Percentiles rank a stretch among this genome's conserved stretches.
Conservation (phyloP, 2,888 invertebrate genomes). For the Lampropteryx suffumata region DNA sequence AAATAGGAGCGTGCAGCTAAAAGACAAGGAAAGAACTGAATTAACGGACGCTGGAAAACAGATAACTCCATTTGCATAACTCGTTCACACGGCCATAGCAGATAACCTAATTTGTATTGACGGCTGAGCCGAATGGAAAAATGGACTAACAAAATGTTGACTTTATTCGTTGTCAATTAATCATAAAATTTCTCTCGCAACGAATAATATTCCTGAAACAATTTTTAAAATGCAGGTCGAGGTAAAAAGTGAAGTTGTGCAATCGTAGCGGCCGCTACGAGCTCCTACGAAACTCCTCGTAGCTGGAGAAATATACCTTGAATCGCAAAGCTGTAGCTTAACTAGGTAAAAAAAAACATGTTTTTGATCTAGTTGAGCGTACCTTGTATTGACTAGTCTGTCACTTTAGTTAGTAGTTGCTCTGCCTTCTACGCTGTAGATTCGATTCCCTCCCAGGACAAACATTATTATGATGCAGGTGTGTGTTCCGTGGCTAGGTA, state of each 20-base stretch:
- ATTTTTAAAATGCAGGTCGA: not conserved
- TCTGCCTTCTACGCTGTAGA: too few species aligned
- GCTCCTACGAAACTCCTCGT: not conserved
- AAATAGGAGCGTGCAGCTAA: slow-evolving; percentile 62
- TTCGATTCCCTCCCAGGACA: too few species aligned
- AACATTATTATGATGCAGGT: too few species aligned
- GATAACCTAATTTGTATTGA: slow-evolving; percentile 69
- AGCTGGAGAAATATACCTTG: slow-evolving; percentile 6
- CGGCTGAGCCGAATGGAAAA: slow-evolving; percentile 57
- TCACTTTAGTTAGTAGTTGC: too few species aligned
- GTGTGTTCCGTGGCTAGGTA: too few species aligned
- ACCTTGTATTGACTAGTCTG: too few species aligned
- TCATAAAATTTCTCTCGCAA: slow-evolving; percentile 14
- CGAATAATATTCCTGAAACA: slow-evolving; percentile 1
- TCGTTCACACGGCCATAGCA: slow-evolving; percentile 67
- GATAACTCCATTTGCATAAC: slow-evolving; percentile 79
- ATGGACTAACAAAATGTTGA: slow-evolving; percentile 35
- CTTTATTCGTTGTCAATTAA: slow-evolving; percentile 36
- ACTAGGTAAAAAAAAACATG: too few species aligned
- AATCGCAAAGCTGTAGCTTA: too few species aligned
- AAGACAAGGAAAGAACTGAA: slow-evolving; percentile 66
- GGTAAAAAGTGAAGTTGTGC: not conserved
- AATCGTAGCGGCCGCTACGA: not conserved
- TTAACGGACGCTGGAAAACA: slow-evolving; percentile 75
- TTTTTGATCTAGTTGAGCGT: too few species aligned